These are phyloP conservation scores for Agrochola lychnidis DNA, from an alignment of 2,888 invertebrate species.

Conservation along the genomic window DNA sequence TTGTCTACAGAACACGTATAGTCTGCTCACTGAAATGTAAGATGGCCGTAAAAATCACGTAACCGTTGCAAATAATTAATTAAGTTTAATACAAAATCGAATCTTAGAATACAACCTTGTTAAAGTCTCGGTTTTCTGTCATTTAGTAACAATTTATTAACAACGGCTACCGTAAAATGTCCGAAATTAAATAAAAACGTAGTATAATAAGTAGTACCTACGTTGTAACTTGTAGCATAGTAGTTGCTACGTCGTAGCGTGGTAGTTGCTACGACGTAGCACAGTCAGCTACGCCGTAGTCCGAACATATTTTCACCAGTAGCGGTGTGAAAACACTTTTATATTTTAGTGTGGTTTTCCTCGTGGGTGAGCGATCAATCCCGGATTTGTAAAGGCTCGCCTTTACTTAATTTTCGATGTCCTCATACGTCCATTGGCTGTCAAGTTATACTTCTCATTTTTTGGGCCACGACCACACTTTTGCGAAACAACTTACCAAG, in stretches of 20 bases:
- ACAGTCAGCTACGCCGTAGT: conserved; percentile 21
- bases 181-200: not conserved
- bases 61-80: conserved; percentile 5
- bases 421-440: conserved; percentile 34
- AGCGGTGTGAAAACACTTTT: conserved; percentile 27
- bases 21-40: conserved; percentile 16
- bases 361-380: conserved; percentile 29
- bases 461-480: not conserved
- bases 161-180: not conserved
- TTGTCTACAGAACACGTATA: conserved; percentile 44
- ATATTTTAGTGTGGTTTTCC: conserved; percentile 30
- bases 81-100: not conserved
- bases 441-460: conserved; percentile 30
- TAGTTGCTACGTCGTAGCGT: conserved; percentile 12
- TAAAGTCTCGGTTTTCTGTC: not conserved
- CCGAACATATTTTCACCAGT: conserved; percentile 22
- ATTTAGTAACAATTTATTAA: not conserved
- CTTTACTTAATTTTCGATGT: conserved; percentile 29
- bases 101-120: not conserved
- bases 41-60: conserved; percentile 15
- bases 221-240: not conserved
- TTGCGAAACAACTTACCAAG: not conserved
- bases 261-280: conserved; percentile 26
- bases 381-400: conserved; percentile 23
- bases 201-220: not conserved